Base-by-base conservation (phyloP, 2,888 invertebrate species). In the Rotaria macrura region DNA sequence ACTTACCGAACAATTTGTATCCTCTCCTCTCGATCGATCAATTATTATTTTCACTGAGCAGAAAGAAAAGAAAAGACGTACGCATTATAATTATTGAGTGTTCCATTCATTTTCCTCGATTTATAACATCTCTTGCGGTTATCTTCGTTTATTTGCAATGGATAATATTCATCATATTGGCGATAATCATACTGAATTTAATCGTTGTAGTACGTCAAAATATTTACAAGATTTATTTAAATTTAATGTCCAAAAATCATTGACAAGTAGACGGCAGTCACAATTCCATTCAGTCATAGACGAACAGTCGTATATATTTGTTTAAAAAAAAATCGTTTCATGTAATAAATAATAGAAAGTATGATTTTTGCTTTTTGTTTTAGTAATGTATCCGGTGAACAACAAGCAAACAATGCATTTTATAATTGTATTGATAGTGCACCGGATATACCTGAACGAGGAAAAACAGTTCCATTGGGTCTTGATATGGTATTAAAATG, bases 401-500 rank as follows among this genome's bases (percentile, higher is more conserved):
- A 65, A 20, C 43, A 79, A 43, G 43, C 25, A 40, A 79, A 84
- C n/a, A 86, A 86, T 57, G 86, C 86, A 57, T 86, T 86, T 54
- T 86, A 86, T 54, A 74, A 72, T 29, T 49, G 57, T 57, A 86
- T 86, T 49, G 86, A 86, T 84, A 79, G 54, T 29, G 84, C 84
- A 85, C 86, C 86, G n/a, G 86, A 86, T 72, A 84, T 86, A 84
- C 86, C 86, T 23, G 85, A 86, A 72, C 54, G 86, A 38, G 52
- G 85, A 20, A 86, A 86, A 43, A 79, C 83, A 6, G 79, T 83
- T 72, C 86, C 85, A 12, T n/a, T 86, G 55, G 86, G 83, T 52
- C 57, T 85, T 23, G 86, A 86, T 83, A 65, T 86, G 54, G 86
- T 83, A 54, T 74, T 79, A 43, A n/a, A 74, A 55, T 55, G 10